Conservation (phyloP, 2,797 vertebrate genomes). For the Margarornis squamiger region DNA sequence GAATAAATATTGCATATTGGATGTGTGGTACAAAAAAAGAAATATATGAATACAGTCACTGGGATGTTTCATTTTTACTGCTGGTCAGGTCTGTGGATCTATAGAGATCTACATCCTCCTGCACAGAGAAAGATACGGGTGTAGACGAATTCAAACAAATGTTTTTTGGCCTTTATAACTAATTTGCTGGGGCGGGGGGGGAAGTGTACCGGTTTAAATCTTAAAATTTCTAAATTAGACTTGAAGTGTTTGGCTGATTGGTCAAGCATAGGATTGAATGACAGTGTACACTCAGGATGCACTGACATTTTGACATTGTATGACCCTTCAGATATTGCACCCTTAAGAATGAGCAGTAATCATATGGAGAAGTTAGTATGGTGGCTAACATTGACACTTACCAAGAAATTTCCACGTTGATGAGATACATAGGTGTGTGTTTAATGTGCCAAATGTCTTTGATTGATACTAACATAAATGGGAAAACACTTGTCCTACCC, state of each 20-base stretch:
- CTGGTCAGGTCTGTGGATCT: neutral
- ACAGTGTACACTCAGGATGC: neutral
- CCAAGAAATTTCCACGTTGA: neutral
- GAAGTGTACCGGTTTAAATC: neutral
- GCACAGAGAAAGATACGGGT: neutral
- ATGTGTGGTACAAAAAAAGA: neutral
- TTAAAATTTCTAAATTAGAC: neutral
- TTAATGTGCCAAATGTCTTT: neutral
- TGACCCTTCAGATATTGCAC: neutral
- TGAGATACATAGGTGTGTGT: neutral
- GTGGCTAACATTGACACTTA: neutral
- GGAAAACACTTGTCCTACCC: neutral
- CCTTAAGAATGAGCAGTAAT: neutral
- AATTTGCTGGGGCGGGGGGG: neutral
- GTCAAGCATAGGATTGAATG: neutral
- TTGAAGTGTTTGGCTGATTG: neutral
- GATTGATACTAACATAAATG: neutral
- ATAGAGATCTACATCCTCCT: neutral
- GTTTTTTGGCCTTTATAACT: neutral
- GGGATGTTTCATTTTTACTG: neutral
- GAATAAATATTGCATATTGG: neutral
- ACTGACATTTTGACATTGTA: neutral
- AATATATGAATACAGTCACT: neutral
- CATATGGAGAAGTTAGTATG: neutral
- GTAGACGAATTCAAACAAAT: neutral